Percentiles rank a stretch among this genome's conserved stretches.
Evolutionary conservation across 1,140 invertebrate species (phyloP).

Genomic region (Druon quercuslanigerum): DNA sequence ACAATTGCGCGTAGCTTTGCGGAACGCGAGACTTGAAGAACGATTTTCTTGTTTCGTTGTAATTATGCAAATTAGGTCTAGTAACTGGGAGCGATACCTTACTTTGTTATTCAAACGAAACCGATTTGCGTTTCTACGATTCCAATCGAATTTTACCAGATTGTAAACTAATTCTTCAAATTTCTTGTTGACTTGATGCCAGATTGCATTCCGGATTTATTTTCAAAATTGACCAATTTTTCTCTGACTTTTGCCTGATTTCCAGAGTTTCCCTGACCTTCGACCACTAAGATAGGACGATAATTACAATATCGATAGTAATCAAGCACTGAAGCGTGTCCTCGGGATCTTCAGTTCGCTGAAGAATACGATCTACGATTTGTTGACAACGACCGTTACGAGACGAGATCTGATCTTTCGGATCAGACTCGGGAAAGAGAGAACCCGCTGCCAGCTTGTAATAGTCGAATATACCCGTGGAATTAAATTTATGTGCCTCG

Average conservation of each 20-base stretch:
- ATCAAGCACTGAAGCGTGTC: background rate
- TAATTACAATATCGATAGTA: too few relatives aligned
- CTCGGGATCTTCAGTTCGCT: background rate
- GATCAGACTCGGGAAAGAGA: constrained; percentile 21
- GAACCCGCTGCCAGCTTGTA: constrained; percentile 50
- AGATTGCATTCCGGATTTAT: too few relatives aligned
- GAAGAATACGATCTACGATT: constrained; percentile 39
- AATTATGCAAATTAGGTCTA: background rate
- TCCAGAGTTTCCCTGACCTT: too few relatives aligned
- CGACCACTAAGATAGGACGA: too few relatives aligned
- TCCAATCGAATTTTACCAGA: too few relatives aligned
- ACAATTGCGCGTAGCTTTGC: background rate
- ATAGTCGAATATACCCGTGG: constrained; percentile 59
- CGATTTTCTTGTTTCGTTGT: constrained; percentile 6
- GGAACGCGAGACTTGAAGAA: constrained; percentile 5
- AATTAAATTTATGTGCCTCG: constrained; percentile 58
- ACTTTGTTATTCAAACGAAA: background rate
- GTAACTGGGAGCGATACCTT: background rate
- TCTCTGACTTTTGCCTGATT: too few relatives aligned
- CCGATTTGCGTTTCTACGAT: too few relatives aligned
- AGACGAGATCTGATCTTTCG: constrained; percentile 41
- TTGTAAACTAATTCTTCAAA: too few relatives aligned
- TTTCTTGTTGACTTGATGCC: too few relatives aligned
- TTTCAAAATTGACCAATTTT: too few relatives aligned
- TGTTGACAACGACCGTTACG: constrained; percentile 48